Base-by-base conservation (phyloP, 1,140 invertebrate species). In the Drosophila nannoptera region DNA sequence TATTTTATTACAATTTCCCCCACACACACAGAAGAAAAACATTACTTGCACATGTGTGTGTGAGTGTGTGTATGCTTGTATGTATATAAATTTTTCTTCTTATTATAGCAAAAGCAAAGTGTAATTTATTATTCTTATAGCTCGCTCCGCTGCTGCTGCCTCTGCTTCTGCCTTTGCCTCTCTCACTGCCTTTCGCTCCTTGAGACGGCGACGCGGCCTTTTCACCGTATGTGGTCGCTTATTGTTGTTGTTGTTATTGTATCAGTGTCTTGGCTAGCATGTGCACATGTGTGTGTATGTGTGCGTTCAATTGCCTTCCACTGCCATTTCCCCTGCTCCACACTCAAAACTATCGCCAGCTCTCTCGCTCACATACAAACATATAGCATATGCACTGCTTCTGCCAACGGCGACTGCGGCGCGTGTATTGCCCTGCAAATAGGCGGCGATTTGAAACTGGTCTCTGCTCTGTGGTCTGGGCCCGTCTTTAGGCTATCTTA, bases 51-150 rank as follows among this genome's bases (percentile, higher is more conserved):
- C 67, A 70, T 82, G 63, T 76, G 64, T 75, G 59, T 65, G 63
- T 76, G 64, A 73, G 59, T 65, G 63, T 69, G 54, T 75, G 12
- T 54, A 11, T 64, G 64, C 75, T 53, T 22, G 22, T 84, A 62
- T 69, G 61, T 70, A 63, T 84, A 86, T 87, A 81, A 87, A 87
- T 87, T 81, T 87, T 86, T 86, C 74, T 74, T 77, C 81, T 86
- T 86, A 86, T 86, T 86, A 86, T 86, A 87, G 82, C 82, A 86
- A 86, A 86, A 87, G 81, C 82, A 86, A 86, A 87, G 83, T 87
- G 82, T 87, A 87, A 87, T 87, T 87, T 87, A 87, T 87, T 87
- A 87, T 87, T 87, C 83, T 87, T 87, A 87, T 87, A 83, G 82
- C 82, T 84, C 52, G 78, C 80, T 83, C 69, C 54, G 77, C 62